These are phyloP conservation scores for Drosophila suzukii DNA, from an alignment of 1,140 invertebrate species.

Conservation along the genomic window DNA sequence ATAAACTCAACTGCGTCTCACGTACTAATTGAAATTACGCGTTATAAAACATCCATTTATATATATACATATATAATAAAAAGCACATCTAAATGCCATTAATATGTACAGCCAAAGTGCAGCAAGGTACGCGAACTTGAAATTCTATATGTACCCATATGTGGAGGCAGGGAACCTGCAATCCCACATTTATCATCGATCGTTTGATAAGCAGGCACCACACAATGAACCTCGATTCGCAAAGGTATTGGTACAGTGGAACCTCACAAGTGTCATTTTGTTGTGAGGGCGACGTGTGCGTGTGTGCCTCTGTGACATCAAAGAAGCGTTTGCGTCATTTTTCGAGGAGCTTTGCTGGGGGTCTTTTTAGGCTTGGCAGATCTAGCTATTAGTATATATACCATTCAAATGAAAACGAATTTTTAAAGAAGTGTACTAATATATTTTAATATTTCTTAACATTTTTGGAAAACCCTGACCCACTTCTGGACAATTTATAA, in stretches of 20 bases:
- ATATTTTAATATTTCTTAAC: too few species aligned
- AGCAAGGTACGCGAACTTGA: slow-evolving; percentile 49
- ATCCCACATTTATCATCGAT: slow-evolving; percentile 56
- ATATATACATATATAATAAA: slow-evolving; percentile 43
- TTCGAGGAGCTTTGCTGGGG: slow-evolving; percentile 19
- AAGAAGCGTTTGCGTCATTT: slow-evolving; percentile 42
- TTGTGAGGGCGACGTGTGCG: background rate
- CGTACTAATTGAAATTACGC: slow-evolving; percentile 68
- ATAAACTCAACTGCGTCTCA: slow-evolving; percentile 52
- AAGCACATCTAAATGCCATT: slow-evolving; percentile 57
- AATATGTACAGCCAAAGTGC: slow-evolving; percentile 44
- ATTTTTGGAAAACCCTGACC: background rate
- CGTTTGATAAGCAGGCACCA: slow-evolving; percentile 55
- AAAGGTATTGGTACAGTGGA: slow-evolving; percentile 19
- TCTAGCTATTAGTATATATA: background rate
- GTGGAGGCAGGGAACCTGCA: slow-evolving; percentile 37
- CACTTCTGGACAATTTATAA: background rate
- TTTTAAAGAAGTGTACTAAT: too few species aligned
- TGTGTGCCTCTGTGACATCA: slow-evolving; percentile 25
- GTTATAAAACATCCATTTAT: slow-evolving; percentile 51
- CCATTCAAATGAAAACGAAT: background rate
- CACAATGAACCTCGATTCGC: slow-evolving; percentile 31
- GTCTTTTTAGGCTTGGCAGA: slow-evolving; percentile 19
- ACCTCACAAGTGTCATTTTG: slow-evolving; percentile 12
- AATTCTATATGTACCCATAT: slow-evolving; percentile 25